Evolutionary conservation across 2,797 vertebrate genomes (phyloP), one percentile per base, ranked within the genome.

Genomic region (Atherinosoma microstoma): DNA sequence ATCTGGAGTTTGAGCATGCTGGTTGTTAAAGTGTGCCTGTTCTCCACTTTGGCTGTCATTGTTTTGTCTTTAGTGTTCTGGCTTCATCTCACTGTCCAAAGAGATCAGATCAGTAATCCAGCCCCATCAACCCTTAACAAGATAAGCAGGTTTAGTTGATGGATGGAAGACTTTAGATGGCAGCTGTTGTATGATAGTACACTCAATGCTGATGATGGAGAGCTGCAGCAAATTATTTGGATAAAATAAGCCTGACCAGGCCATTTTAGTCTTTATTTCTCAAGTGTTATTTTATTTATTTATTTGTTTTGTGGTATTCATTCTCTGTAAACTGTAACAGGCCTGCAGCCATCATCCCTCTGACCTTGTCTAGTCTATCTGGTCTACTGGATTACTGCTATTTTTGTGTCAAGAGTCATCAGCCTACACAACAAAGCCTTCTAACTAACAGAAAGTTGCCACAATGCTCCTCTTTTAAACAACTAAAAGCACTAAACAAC

Each of bases 321-420:
- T 68, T 70, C 30, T 58, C 16, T 4, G 61, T 65, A 53, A 73
- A 61, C 70, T 12, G 10, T 13, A 30, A 58, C 53, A 35, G 45
- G 53, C 59, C 64, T 65, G 54, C 66, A 69, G 67, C 53, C 30
- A 36, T 78, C 68, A 64, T 84, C 76, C 40, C 63, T 32, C 42
- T 85, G 71, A 87, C 85, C 78, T 54, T 64, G 53, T 58, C 42
- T 75, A 35, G 73, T 3, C 45, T 86, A 80, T 91, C 83, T 85
- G 68, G 77, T 57, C 69, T 51, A 58, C 45, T 63, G 79, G 86
- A 92, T 90, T 89, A 86, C 62, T 49, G 53, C 1, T 63, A 73
- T 59, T 70, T 76, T 74, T 73, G 58, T 78, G 53, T 58, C 30
- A 20, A 1, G 8, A 40, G 27, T 70, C 11, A 1, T 53, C 34